Conservation (phyloP, 37 sponge, comb jelly and placozoan species). For the Theonella swinhoei region DNA sequence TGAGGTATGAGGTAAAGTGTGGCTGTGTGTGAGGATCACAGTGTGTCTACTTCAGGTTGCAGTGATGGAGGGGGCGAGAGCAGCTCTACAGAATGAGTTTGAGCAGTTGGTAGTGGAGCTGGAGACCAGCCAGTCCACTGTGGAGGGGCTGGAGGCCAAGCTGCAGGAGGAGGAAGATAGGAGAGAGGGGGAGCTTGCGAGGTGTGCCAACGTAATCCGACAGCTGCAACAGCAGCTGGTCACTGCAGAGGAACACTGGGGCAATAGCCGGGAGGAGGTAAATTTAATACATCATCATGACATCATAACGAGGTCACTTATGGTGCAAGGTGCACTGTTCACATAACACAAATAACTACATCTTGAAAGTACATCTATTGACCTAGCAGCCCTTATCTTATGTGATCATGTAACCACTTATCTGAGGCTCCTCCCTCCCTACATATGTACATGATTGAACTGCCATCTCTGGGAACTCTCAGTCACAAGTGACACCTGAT, state of each 20-base stretch:
- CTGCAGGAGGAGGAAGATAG: conserved; percentile 6
- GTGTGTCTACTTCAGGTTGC: neutral
- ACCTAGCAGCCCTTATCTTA: no score
- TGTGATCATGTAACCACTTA: no score
- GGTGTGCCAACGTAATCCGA: conserved; percentile 10
- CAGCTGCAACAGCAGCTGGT: conserved; percentile 33
- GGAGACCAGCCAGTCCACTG: neutral
- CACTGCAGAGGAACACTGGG: neutral
- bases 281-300: neutral
- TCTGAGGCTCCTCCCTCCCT: no score
- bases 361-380: no score
- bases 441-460: no score
- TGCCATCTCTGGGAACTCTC: no score
- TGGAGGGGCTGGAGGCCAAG: conserved; percentile 13
- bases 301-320: neutral
- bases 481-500: no score
- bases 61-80: neutral
- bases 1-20: no score
- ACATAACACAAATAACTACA: no score
- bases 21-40: no score
- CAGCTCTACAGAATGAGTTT: conserved; percentile 19
- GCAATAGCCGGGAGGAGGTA: neutral
- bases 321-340: no score
- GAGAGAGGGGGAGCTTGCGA: neutral
- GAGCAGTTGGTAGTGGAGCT: conserved; percentile 15